phyloP scores from a whole-genome alignment of 2,797 vertebrate genomes.

The Lerista edwardsae region DNA sequence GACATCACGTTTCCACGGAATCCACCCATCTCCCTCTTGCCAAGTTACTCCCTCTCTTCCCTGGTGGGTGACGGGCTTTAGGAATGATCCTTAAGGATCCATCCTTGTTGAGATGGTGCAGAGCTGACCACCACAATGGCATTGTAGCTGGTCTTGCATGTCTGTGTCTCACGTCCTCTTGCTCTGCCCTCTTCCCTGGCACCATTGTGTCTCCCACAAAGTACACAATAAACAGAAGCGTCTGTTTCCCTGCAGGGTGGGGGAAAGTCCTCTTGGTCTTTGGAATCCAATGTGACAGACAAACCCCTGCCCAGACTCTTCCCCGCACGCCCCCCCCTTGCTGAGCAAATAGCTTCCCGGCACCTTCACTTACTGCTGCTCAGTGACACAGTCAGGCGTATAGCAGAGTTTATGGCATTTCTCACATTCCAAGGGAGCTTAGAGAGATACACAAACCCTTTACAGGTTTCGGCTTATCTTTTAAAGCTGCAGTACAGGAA shows the following conservation, averaged over 20 bases:
- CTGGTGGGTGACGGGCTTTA: background rate
- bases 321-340: background rate
- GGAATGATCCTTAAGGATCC: background rate
- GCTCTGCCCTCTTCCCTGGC: background rate
- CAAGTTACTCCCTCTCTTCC: too few species aligned
- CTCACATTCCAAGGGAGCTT: slow-evolving; percentile 4
- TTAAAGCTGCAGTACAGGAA: background rate
- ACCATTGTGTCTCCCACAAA: background rate
- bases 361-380: background rate
- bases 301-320: too few species aligned
- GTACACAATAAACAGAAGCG: background rate
- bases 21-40: too few species aligned
- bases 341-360: background rate
- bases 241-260: background rate
- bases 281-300: background rate
- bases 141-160: background rate
- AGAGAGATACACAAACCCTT: background rate
- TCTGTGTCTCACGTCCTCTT: background rate
- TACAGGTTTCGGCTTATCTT: background rate
- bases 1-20: background rate
- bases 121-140: background rate
- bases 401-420: background rate
- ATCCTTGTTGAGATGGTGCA: background rate
- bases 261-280: background rate
- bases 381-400: background rate